Evolutionary conservation across 2,797 vertebrate species (phyloP), one percentile per base, ranked within the genome.

Genomic region (Pantherophis alleghaniensis): DNA sequence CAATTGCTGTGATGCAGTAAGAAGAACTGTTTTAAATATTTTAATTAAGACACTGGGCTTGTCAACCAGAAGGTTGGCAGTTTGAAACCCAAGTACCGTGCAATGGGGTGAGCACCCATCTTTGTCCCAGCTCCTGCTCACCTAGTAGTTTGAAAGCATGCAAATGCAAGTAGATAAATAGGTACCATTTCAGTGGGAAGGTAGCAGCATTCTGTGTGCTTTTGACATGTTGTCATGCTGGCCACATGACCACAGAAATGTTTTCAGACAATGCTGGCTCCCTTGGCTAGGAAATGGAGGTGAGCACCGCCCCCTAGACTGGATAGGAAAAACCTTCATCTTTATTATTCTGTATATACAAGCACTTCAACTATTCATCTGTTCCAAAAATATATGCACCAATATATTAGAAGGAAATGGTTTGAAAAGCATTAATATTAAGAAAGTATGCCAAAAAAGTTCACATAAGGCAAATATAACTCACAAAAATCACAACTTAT

Each of bases 21-120:
- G 20, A 83, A 83, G 32, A 42, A 42, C 9, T 42, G 18, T 10
- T 42, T 79, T 20, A 79, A 79, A 42, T 37, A 79, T 79, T 42
- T 79, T 14, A 69, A 14, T 32, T 69, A 32, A 69, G n/a, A 32
- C 5, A 16, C 26, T 9, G 26, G 61, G 61, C 24, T 63, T 63
- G 3, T n/a, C 6, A 4, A 63, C 61, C 28, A 66, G n/a, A 69
- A 18, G n/a, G 13, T 32, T 16, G 14, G n/a, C 66, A 32, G 2
- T 69, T 32, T 69, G 66, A 69, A 6, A 69, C n/a, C 66, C 66
- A 69, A 32, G 28, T 66, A 69, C 13, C 5, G 4, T 10, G 28
- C 0, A 2, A n/a, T 12, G 4, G 12, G 28, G 4, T 13, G 63
- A 66, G 13, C 13, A 6, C 63, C 28, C 0, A 0, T 2, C 28